phyloP scores from a whole-genome alignment of 2,797 vertebrate species.

The Acipenser oxyrinchus region DNA sequence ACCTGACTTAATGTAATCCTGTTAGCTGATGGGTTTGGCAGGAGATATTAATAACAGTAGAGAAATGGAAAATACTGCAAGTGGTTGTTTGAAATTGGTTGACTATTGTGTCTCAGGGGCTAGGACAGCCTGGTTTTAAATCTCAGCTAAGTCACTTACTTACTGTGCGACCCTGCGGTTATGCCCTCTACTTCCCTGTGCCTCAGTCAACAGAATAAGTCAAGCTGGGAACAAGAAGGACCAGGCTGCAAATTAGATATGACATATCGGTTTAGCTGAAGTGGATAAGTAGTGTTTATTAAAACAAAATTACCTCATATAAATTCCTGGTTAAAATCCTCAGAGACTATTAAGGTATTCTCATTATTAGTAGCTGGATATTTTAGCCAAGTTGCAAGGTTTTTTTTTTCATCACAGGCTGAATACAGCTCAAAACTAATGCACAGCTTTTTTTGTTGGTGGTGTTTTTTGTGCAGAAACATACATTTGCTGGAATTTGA shows the following conservation, averaged over 20 bases:
- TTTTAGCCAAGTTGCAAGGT: not conserved
- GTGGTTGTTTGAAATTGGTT: conserved; percentile 6
- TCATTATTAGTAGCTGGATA: not conserved
- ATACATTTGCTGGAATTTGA: too few species aligned
- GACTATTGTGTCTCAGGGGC: not conserved
- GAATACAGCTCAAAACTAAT: too few species aligned
- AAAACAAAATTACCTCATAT: conserved; percentile 11
- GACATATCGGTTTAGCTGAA: not conserved
- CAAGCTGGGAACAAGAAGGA: not conserved
- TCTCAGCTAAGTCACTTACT: not conserved
- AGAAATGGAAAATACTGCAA: too few species aligned
- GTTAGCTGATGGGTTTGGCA: too few species aligned
- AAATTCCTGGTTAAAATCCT: not conserved
- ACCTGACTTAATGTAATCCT: too few species aligned
- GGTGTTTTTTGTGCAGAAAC: too few species aligned
- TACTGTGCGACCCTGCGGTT: not conserved
- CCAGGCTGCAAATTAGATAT: conserved; percentile 4
- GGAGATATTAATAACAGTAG: too few species aligned
- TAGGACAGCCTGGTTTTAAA: conserved; percentile 11
- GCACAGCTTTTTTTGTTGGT: too few species aligned
- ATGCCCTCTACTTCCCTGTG: not conserved
- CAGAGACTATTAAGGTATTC: conserved; percentile 7
- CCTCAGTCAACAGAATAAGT: conserved; percentile 13
- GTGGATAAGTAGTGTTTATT: not conserved
- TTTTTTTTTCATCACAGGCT: too few species aligned